Base-by-base conservation (phyloP, 2,888 invertebrate genomes). In the Exocentrus adspersus region DNA sequence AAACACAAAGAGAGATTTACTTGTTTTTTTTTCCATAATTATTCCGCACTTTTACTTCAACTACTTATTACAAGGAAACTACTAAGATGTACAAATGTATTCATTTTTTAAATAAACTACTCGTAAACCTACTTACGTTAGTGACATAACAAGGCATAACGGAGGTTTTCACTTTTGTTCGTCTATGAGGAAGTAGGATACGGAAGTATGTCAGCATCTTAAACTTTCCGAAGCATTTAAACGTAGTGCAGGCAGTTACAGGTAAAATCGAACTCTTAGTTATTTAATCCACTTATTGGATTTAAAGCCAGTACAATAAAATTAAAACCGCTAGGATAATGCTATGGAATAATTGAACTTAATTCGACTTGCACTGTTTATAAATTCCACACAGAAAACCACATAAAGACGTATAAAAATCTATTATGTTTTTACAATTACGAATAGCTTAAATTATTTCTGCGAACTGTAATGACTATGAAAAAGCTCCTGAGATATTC, bases 121-220 rank as follows among this genome's bases (percentile, higher is more conserved):
- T 10, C 14, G 12, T 14, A 24, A n/a, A n/a, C n/a, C n/a, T 37
- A 12, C 14, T 24, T 7, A 24, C 7, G 7, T 24, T 24, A 52
- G 43, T 54, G 62, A 60, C 64, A 64, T 64, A 67, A 64, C 60
- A 24, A 53, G 62, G 60, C 28, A 52, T 48, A 62, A 52, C 37
- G 32, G 59, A 37, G 1, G 58, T 60, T 68, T 68, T 68, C 68
- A 68, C 68, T 68, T 68, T 68, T 58, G 56, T 65, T 48, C 48
- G 60, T 42, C 54, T 62, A 57, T 52, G 46, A 62, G 51, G 63
- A 60, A 65, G 52, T 48, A 63, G 60, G 61, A 68, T 64, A 56
- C 60, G 68, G 63, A 68, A 68, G 65, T 63, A 53, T 68, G 68
- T 65, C 37, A 45, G 16, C 12, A 16, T 14, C 19, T 32, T 20